Evolutionary conservation across 2,113 vertebrate genomes (phyloP).

Genomic region (Holacanthus passer): DNA sequence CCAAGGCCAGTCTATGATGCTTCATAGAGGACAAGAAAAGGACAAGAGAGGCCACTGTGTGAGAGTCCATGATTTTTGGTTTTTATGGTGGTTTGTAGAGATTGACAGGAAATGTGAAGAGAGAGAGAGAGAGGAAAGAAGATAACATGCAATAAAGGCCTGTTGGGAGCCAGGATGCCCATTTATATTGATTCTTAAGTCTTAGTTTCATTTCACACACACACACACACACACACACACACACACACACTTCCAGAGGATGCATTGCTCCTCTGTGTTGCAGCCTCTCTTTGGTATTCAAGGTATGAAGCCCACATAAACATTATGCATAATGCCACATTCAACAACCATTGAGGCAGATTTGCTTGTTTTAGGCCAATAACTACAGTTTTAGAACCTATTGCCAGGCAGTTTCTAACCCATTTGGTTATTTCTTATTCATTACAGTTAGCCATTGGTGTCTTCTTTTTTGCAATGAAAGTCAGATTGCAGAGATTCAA

Average conservation of each 20-base stretch:
- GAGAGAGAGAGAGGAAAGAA: background rate
- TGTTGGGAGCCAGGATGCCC: background rate
- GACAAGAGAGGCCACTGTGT: no score
- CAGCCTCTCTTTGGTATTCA: conserved; percentile 17
- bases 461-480: background rate
- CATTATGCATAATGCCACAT: conserved; percentile 23
- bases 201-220: conserved; percentile 13
- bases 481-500: background rate
- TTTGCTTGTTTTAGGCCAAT: conserved; percentile 26
- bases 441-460: background rate
- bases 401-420: conserved; percentile 8
- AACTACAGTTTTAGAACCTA: background rate
- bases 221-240: conserved; percentile 1
- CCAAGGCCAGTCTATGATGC: background rate
- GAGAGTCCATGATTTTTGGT: no score
- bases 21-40: background rate
- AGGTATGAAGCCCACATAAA: background rate
- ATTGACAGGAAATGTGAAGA: background rate
- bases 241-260: background rate
- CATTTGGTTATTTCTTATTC: conserved; percentile 17
- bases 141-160: background rate
- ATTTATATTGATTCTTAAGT: conserved; percentile 26
- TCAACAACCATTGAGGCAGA: conserved; percentile 5
- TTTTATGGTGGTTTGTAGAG: no score
- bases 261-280: background rate